Evolutionary conservation across 2,797 vertebrate species (phyloP), one percentile per base, ranked within the genome.

Genomic region (Gambusia yucatana): DNA sequence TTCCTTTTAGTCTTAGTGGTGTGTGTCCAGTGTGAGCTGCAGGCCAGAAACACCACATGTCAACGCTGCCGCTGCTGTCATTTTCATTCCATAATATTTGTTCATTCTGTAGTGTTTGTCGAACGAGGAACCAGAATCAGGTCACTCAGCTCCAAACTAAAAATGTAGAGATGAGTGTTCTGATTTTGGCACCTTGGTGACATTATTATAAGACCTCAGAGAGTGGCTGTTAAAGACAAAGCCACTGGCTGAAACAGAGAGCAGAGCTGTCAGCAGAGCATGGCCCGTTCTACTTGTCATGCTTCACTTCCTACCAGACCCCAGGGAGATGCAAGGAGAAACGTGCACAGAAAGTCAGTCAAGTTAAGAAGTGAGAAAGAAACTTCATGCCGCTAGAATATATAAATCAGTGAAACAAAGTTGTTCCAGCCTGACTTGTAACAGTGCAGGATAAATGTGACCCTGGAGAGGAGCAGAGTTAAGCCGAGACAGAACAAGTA

Each of bases 281-380:
- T 72, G 79, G 81, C 88, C 91, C 89, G 86, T 80, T 74, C 72
- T 28, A 80, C 69, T 83, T 77, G 86, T 91, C 89, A 88, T 76
- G 83, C 88, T 78, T 87, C 77, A 70, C 90, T 85, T 82, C 79
- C 81, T 89, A 91, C 78, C 83, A 84, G 87, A 71, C 88, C 79
- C 85, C 57, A 4, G 87, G 84, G 91, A 87, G 33, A 46, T 77
- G 46, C 44, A 46, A 72, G 17, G 79, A 86, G 79, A 88, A 78
- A 76, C 72, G 6, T 47, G 0, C 71, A 20, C 2, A 9, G 72
- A 77, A 74, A 90, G 72, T 69, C 63, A 86, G 75, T 81, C 46
- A 3, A 61, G 47, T 14, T 46, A 16, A 9, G 20, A 11, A 81
- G 84, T 4, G 84, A 86, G 84, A 75, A 74, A 85, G 84, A 30